Evolutionary conservation across 2,797 vertebrate genomes (phyloP).

Genomic region (Varecia variegata): DNA sequence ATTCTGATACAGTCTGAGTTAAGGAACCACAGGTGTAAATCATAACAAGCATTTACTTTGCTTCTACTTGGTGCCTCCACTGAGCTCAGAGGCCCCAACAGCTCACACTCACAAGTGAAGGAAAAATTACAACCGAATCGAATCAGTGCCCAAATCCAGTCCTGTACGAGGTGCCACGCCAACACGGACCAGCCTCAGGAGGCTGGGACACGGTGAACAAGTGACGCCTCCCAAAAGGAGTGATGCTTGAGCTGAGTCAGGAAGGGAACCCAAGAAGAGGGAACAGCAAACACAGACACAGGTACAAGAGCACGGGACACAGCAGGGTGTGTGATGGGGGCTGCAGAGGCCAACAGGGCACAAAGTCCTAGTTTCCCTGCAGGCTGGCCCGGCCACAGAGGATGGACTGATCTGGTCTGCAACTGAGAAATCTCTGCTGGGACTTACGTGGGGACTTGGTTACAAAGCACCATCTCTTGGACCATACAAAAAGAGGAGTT

Average conservation of each 20-base stretch:
- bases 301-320: not conserved
- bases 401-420: not conserved
- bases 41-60: not conserved
- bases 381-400: not conserved
- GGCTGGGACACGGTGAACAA: not conserved
- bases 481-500: not conserved
- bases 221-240: not conserved
- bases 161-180: not conserved
- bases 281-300: not conserved
- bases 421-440: not conserved
- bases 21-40: not conserved
- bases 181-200: not conserved
- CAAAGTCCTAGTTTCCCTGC: not conserved
- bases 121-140: not conserved
- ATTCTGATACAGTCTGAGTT: not conserved
- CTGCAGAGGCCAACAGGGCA: not conserved
- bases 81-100: not conserved
- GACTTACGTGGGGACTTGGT: not conserved
- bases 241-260: not conserved
- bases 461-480: not conserved
- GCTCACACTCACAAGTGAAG: not conserved
- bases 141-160: not conserved
- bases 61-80: not conserved
- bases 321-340: accelerated
- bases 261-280: not conserved